Conservation (phyloP, 2,797 vertebrate genomes). For the Pitangus sulphuratus region DNA sequence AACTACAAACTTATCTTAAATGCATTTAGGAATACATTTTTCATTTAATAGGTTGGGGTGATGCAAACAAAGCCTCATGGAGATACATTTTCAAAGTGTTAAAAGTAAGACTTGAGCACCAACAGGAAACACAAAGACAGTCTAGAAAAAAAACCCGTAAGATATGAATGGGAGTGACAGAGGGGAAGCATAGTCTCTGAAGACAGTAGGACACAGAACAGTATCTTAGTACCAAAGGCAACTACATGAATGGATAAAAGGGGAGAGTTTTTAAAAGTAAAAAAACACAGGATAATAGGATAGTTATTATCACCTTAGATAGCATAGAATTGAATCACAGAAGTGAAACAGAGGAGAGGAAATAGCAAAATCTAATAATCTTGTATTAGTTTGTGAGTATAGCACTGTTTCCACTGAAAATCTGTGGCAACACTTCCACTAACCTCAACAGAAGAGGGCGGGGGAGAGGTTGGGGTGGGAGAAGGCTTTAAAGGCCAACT, state of each 20-base stretch:
- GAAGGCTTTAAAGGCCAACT: neutral
- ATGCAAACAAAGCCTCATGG: neutral
- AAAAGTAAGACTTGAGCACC: neutral
- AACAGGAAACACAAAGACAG: neutral
- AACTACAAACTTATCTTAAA: neutral
- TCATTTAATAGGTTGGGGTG: neutral
- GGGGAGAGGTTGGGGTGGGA: neutral
- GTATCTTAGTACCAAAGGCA: neutral
- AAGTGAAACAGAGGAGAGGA: neutral
- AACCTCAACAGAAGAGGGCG: fast-evolving
- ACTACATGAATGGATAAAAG: neutral
- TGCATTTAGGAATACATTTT: neutral
- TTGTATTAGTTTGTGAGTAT: neutral
- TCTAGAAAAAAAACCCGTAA: neutral
- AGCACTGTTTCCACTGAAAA: neutral
- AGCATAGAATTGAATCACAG: neutral
- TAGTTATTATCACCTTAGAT: neutral
- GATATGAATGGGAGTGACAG: neutral
- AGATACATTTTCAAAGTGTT: neutral
- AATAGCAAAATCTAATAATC: neutral
- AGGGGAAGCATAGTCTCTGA: neutral
- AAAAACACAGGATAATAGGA: neutral
- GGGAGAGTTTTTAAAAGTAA: neutral
- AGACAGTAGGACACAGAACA: neutral
- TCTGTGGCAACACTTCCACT: neutral